Conservation (phyloP, 2,888 invertebrate species). For the Latrodectus hesperus region DNA sequence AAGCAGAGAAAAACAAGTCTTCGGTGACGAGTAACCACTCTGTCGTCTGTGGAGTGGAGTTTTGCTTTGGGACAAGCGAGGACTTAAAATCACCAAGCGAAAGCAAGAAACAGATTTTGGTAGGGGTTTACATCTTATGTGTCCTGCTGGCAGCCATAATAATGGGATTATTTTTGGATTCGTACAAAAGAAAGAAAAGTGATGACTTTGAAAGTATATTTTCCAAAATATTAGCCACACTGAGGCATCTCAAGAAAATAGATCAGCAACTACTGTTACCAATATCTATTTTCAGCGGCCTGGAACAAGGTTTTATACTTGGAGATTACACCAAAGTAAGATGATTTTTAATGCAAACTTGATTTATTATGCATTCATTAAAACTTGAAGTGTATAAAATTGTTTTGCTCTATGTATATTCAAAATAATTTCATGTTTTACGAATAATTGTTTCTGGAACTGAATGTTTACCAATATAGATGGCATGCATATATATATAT, state of each 20-base stretch:
- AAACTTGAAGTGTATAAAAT: too few relatives aligned
- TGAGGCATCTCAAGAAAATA: conserved; percentile 88
- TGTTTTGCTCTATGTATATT: too few relatives aligned
- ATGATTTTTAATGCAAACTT: neutral
- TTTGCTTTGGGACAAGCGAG: conserved; percentile 70
- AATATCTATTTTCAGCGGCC: conserved; percentile 96
- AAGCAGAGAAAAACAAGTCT: too few relatives aligned
- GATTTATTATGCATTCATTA: neutral
- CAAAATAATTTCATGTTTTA: too few relatives aligned
- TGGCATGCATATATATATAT: too few relatives aligned
- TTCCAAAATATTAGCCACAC: conserved; percentile 83
- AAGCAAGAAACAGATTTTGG: conserved; percentile 90
- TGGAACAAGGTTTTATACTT: conserved; percentile 97
- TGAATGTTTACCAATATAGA: too few relatives aligned
- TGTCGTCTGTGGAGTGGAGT: conserved; percentile 58
- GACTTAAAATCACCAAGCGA: conserved; percentile 88
- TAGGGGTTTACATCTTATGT: conserved; percentile 90
- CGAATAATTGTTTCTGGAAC: too few relatives aligned
- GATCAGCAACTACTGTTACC: conserved; percentile 95
- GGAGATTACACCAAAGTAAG: conserved; percentile 79
- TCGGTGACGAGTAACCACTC: too few relatives aligned
- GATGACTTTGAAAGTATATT: neutral
- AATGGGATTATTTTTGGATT: conserved; percentile 91
- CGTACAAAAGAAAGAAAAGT: conserved; percentile 79
- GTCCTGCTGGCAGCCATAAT: conserved; percentile 89